Conservation (phyloP, 2,113 vertebrate genomes). For the Lates calcarifer region DNA sequence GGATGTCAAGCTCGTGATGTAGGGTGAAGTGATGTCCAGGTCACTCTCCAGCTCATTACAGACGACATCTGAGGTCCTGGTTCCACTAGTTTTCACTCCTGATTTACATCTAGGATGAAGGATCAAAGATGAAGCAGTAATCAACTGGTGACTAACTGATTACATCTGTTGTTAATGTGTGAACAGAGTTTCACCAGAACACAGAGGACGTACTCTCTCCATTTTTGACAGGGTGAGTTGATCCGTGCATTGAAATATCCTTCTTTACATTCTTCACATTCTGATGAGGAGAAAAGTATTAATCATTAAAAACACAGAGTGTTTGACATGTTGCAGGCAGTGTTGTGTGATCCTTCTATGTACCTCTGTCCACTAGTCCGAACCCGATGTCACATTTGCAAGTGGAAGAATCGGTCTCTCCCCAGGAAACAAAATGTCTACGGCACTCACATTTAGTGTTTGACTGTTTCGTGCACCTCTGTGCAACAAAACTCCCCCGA, state of each 20-base stretch:
- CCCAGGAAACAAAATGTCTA: slow-evolving; percentile 3
- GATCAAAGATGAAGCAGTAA: not conserved
- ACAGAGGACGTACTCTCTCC: slow-evolving; percentile 65
- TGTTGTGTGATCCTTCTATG: not conserved
- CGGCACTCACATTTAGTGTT: slow-evolving; percentile 65
- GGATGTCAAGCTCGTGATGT: not conserved
- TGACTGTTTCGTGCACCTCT: not conserved
- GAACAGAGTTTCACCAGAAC: not conserved
- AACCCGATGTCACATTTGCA: slow-evolving; percentile 66
- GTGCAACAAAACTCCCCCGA: not conserved
- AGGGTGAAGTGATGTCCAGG: accelerated
- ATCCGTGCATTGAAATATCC: slow-evolving; percentile 40
- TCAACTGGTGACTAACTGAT: not conserved
- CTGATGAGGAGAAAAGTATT: slow-evolving; percentile 16
- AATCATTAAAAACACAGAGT: not conserved
- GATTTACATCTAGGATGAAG: slow-evolving; percentile 62
- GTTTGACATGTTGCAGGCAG: not conserved
- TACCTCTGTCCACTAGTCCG: slow-evolving; percentile 38
- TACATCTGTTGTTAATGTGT: not conserved
- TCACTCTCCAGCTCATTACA: slow-evolving; percentile 39
- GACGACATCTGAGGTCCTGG: slow-evolving; percentile 20
- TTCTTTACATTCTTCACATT: slow-evolving; percentile 52
- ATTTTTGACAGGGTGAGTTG: slow-evolving; percentile 37
- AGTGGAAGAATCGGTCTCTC: accelerated
- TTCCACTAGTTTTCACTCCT: slow-evolving; percentile 54